These are phyloP conservation scores for Macropis europaea DNA, from an alignment of 2,888 invertebrate genomes.

Conservation along the genomic window DNA sequence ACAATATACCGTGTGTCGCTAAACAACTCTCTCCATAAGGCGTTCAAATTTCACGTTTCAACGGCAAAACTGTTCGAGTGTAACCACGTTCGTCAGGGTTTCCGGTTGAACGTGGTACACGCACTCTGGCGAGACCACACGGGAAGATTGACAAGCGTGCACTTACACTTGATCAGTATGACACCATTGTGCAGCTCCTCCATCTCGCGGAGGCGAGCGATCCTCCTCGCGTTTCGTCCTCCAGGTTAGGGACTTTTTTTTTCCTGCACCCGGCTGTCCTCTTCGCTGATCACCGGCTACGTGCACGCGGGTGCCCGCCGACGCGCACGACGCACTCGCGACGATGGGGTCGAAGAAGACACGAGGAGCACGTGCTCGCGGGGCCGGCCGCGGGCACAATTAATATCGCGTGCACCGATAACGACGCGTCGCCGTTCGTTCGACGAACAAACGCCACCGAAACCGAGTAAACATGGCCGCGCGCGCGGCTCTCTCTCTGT, in stretches of 20 bases:
- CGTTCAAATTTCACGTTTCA: too few relatives aligned
- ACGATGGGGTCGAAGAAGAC: neutral
- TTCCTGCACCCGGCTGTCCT: constrained; percentile 11
- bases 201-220: constrained; percentile 78
- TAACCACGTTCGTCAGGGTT: too few relatives aligned
- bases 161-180: constrained; percentile 88
- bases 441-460: constrained; percentile 58
- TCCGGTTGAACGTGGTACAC: too few relatives aligned
- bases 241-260: constrained; percentile 37
- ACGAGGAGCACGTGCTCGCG: constrained; percentile 47
- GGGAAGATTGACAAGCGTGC: constrained; percentile 12
- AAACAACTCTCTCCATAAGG: too few relatives aligned
- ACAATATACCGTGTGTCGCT: too few relatives aligned
- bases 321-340: neutral
- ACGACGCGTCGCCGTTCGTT: constrained; percentile 39
- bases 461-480: constrained; percentile 66
- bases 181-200: constrained; percentile 87
- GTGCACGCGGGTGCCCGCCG: constrained; percentile 9
- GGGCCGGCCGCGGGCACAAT: constrained; percentile 56
- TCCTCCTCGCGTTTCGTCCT: constrained; percentile 36
- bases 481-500: constrained; percentile 61
- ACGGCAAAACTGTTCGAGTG: too few relatives aligned
- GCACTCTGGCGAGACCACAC: too few relatives aligned
- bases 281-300: constrained; percentile 11
- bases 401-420: constrained; percentile 53